Conservation (phyloP, 2,113 vertebrate genomes). For the Grammomys dolichurus region DNA sequence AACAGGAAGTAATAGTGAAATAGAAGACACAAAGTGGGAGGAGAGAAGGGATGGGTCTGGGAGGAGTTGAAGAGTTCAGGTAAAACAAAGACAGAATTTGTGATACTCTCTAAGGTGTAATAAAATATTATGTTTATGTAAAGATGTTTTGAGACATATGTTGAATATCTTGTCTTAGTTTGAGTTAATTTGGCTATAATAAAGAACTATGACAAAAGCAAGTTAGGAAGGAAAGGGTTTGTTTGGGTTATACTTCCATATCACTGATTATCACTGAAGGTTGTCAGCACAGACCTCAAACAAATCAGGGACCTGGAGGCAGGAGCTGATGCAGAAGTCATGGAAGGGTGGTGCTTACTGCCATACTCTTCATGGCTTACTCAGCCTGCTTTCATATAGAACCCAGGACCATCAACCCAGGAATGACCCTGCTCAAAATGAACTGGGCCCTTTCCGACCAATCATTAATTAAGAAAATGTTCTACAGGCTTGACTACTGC, state of each 20-base stretch:
- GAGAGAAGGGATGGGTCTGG: neutral
- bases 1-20: neutral
- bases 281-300: neutral
- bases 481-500: neutral
- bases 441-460: neutral
- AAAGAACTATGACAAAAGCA: neutral
- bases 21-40: neutral
- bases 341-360: neutral
- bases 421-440: neutral
- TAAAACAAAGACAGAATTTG: neutral
- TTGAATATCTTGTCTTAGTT: neutral
- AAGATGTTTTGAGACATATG: neutral
- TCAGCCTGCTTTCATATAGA: neutral
- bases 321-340: neutral
- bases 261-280: neutral
- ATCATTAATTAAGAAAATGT: neutral
- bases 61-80: fast-evolving
- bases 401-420: neutral
- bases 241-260: neutral
- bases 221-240: neutral
- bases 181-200: neutral
- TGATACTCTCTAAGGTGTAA: neutral
- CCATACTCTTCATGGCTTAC: neutral
- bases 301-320: neutral
- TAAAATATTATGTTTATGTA: neutral